phyloP scores from a whole-genome alignment of 2,888 invertebrate species.

The Dusona sp. region DNA sequence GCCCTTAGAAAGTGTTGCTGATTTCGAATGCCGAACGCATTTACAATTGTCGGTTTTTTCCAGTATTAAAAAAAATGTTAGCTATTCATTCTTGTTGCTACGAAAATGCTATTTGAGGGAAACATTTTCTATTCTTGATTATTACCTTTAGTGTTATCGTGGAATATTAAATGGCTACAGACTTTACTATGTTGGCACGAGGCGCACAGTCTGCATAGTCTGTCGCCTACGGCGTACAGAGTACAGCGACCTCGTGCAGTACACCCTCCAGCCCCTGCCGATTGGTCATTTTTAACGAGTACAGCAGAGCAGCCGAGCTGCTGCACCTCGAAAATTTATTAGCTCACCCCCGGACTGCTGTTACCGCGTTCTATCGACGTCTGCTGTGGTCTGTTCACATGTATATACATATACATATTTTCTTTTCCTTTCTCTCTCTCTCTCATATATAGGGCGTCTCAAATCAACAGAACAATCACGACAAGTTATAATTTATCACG shows the following conservation, averaged over 20 bases:
- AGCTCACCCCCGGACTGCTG: slow-evolving; percentile 47
- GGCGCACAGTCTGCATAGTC: slow-evolving; percentile 21
- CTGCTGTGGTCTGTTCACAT: slow-evolving; percentile 10
- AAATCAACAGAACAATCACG: neutral
- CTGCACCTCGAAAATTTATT: slow-evolving; percentile 66
- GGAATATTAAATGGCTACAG: neutral
- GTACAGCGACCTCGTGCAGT: slow-evolving; percentile 42
- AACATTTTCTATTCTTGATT: neutral
- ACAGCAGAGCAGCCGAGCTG: slow-evolving; percentile 37
- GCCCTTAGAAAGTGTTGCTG: neutral
- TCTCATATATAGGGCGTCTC: neutral
- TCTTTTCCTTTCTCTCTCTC: neutral
- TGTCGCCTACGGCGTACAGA: slow-evolving; percentile 27
- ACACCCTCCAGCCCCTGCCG: neutral
- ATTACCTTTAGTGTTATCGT: neutral
- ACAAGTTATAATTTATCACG: too few relatives aligned
- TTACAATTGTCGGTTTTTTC: neutral
- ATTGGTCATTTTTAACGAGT: slow-evolving; percentile 68
- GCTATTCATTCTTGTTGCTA: neutral
- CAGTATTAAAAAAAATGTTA: neutral
- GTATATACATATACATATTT: neutral
- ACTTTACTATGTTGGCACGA: slow-evolving; percentile 1
- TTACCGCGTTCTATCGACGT: slow-evolving; percentile 48
- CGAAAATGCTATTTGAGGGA: neutral
- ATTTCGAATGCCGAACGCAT: neutral